Base-by-base conservation (phyloP, 2,797 vertebrate genomes). In the Megalops cyprinoides region DNA sequence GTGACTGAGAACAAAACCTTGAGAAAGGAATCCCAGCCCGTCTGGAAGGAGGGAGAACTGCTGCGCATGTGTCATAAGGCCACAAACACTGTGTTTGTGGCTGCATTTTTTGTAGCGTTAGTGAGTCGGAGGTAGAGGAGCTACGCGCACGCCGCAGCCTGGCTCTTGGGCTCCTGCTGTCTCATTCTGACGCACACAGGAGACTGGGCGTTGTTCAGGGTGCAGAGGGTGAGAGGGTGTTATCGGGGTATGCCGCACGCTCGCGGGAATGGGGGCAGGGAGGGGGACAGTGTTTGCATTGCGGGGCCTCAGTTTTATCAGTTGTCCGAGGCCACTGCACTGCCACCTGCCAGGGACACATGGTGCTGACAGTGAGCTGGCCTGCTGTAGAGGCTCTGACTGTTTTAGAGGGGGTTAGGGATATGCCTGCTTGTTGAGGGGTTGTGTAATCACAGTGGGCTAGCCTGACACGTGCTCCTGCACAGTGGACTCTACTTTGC, bases 231-330 rank as follows among this genome's bases (percentile, higher is more conserved):
- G 78, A 49, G 84, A 31, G 14, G 3, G 60, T 12, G 18, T 80
- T 80, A 74, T 73, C 74, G 10, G n/a, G 3, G 12, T 20, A 4
- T 2, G 25, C 25, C 8, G 44, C 34, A n/a, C 23, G 44, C 48
- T 34, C 2, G 48, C 74, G 7, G 74, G 49, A 9, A 14, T n/a
- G n/a, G 62, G 14, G 62, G 25, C 51, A n/a, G 49, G 39, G 73
- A 48, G 18, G 71, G 7, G 7, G 8, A n/a, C 31, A 8, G 73
- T 80, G 84, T 82, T 81, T 75, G 73, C 77, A 71, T 80, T 37
- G 53, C 65, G 82, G 81, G 91, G 87, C 87, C 87, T 80, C 83
- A 62, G 84, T 85, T 80, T 94, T 94, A 94, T 95, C 93, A 91
- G 87, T 78, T 42, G 12, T 28, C 51, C 31, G 74, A 81, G 58